Base-by-base conservation (phyloP, 1,140 invertebrate genomes). In the Lepidurus apus region DNA sequence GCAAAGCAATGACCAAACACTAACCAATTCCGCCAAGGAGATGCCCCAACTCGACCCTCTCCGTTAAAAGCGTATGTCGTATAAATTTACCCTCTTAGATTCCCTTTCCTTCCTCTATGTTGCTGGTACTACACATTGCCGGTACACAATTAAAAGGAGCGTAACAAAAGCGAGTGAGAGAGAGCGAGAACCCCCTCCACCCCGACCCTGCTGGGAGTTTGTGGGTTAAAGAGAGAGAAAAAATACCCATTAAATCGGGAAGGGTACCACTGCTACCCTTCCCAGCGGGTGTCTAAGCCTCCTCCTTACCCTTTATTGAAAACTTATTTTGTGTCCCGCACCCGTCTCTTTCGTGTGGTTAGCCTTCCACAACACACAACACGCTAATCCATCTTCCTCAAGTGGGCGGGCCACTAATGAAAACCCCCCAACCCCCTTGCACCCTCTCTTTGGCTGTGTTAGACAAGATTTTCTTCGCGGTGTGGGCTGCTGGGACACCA, bases 81-180 rank as follows among this genome's bases (percentile, higher is more conserved):
- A 65, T 65, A 65, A 65, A 65, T 21, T 65, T 65, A 21, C n/a
- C 21, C 21, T 65, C 53, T 65, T 21, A 65, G 53, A 65, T 65
- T 65, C 21, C 34, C 34, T 65, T n/a, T 65, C 4, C 21, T 65
- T 65, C 9, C 21, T 65, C n/a, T 17, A 65, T 17, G 6, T 13
- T 65, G 17, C 53, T 65, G 53, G 21, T 65, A 65, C 53, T 65
- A n/a, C 53, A 13, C 17, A n/a, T 65, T 65, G 53, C 53, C n/a
- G 0, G 53, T 65, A 65, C 17, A 9, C 53, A 65, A 65, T 65
- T 65, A 65, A 65, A 65, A 65, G 53, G 53, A 65, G 34, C 34
- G 34, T 34, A 34, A 34, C 34, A 34, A 34, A 34, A 34, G 34
- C 34, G 34, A 34, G 34, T 34, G 34, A 34, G 34, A 34, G 34